Evolutionary conservation across 1,140 invertebrate genomes (phyloP), one percentile per base, ranked within the genome.

Genomic region (Pentalonia nigronervosa): DNA sequence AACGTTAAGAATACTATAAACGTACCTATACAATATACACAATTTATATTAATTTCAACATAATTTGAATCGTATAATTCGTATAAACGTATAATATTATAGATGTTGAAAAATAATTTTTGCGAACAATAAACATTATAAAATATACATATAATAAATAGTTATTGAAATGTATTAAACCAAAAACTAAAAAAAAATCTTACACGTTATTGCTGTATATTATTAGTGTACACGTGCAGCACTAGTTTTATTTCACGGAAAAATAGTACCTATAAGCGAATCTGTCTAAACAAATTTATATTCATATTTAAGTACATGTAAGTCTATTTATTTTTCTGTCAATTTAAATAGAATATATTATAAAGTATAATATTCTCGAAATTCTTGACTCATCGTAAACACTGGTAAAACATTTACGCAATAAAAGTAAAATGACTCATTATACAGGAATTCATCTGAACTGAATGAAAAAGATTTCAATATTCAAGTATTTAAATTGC

Each of bases 371-470:
- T 86, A 30, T 47, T 25, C 14, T 47, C 34, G 1, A 47, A 86
- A 76, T 76, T 76, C n/a, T 41, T 86, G 83, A 86, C 84, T 84
- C 83, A 84, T 84, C 3, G 41, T 84, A 86, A 47, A 86, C 11
- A 47, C 6, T n/a, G 25, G 84, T 47, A 86, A 86, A 86, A 41
- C 14, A 86, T 47, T 86, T 86, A 86, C 84, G 23, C 11, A 30
- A 86, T 47, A 6, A 86, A 86, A 17, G n/a, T 76, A 76, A 20
- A 76, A 30, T 76, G 30, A 76, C 60, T 76, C 60, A 76, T 21
- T 67, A 76, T 76, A 30, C 60, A 76, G 6, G 14, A n/a, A n/a
- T 76, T 47, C 11, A 30, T 47, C 84, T 17, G 21, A 86, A 47
- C 47, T 30, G 11, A 86, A 47, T 23, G 41, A 47, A 86, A 6